Evolutionary conservation across 2,797 vertebrate genomes (phyloP).

Genomic region (Sebastes steindachneri): DNA sequence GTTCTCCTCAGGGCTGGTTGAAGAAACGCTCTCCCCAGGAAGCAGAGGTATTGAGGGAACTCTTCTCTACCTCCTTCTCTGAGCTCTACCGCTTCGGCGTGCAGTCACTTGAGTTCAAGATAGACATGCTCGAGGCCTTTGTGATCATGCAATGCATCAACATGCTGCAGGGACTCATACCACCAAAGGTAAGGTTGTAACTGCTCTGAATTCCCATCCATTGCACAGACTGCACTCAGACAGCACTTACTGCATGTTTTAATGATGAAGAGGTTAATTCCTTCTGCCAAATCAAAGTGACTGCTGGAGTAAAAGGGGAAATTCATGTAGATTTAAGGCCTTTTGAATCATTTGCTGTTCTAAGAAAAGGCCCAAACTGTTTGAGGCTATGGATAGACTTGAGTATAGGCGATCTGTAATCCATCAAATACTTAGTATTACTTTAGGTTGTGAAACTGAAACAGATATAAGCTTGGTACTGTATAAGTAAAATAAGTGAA

Average conservation of each 20-base stretch:
- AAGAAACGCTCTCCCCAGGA: conserved; percentile 87
- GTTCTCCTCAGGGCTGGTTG: conserved; percentile 88
- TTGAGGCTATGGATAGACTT: background rate
- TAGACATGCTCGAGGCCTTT: conserved; percentile 93
- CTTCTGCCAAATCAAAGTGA: background rate
- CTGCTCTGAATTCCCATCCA: background rate
- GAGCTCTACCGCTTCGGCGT: conserved; percentile 88
- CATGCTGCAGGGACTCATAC: conserved; percentile 94
- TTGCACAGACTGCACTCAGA: background rate
- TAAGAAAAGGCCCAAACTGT: background rate
- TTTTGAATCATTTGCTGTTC: background rate
- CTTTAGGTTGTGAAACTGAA: background rate
- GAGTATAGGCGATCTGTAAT: background rate
- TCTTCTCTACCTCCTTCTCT: conserved; percentile 89
- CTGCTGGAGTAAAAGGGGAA: background rate
- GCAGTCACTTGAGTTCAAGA: conserved; percentile 90
- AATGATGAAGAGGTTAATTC: background rate
- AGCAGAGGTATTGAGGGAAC: conserved; percentile 84
- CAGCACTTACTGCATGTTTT: background rate
- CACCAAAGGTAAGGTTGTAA: conserved; percentile 83
- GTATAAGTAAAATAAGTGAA: background rate
- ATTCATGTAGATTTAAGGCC: background rate
- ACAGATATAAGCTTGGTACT: background rate
- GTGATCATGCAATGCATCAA: conserved; percentile 93
- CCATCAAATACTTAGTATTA: background rate